Percentiles rank a stretch among this genome's conserved stretches.
These are phyloP conservation scores for Itoplectis maculator DNA, from an alignment of 2,888 invertebrate species.

Conservation along the genomic window DNA sequence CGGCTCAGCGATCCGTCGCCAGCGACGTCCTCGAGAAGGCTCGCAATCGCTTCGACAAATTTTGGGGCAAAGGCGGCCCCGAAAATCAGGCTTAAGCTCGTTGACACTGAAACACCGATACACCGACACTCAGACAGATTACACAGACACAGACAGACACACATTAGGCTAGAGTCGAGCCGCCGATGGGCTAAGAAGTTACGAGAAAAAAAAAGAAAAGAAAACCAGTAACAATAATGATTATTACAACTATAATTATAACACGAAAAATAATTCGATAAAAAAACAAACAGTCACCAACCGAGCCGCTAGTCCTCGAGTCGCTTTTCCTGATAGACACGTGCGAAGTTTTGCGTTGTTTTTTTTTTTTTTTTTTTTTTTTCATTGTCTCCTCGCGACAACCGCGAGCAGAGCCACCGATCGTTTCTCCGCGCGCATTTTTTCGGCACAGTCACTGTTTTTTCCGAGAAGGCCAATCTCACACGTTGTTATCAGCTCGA, in stretches of 20 bases:
- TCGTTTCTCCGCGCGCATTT: background rate
- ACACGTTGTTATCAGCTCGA: slow-evolving; percentile 30
- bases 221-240: slow-evolving; percentile 20
- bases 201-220: slow-evolving; percentile 33
- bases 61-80: slow-evolving; percentile 89
- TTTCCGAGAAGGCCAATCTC: background rate
- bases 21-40: slow-evolving; percentile 92
- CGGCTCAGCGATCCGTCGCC: slow-evolving; percentile 85
- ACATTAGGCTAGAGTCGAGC: slow-evolving; percentile 60
- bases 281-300: background rate
- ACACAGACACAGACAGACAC: slow-evolving; percentile 49
- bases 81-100: slow-evolving; percentile 77
- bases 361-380: slow-evolving; percentile 6
- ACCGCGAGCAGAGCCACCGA: background rate
- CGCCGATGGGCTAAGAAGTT: slow-evolving; percentile 62
- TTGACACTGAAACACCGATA: no score
- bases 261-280: slow-evolving; percentile 9
- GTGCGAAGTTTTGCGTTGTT: slow-evolving; percentile 6
- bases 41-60: slow-evolving; percentile 93
- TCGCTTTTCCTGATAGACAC: slow-evolving; percentile 53
- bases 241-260: slow-evolving; percentile 30
- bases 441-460: slow-evolving; percentile 17
- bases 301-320: slow-evolving; percentile 18
- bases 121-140: slow-evolving; percentile 59
- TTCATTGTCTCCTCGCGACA: background rate